Percentiles rank a stretch among this genome's conserved stretches.
Evolutionary conservation across 1,140 invertebrate species (phyloP).

Genomic region (Akabosia matsudoensis): DNA sequence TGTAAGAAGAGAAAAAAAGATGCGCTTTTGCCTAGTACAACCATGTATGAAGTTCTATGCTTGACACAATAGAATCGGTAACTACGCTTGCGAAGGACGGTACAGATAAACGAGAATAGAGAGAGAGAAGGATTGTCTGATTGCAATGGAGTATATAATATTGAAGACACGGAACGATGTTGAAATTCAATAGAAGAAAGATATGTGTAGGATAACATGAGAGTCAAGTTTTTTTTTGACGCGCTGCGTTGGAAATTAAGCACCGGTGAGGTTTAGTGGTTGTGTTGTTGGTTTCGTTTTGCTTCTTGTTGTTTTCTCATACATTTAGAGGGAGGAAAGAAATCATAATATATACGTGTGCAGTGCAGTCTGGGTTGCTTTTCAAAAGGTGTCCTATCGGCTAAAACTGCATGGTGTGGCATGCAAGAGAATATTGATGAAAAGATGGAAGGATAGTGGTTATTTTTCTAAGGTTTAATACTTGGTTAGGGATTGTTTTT

Average conservation of each 20-base stretch:
- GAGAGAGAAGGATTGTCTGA: too few species aligned
- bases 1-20: too few species aligned
- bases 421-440: neutral
- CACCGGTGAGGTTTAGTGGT: constrained; percentile 13
- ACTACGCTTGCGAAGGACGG: too few species aligned
- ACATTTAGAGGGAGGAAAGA: neutral
- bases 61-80: too few species aligned
- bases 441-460: neutral
- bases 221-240: neutral
- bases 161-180: neutral
- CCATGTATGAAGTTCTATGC: too few species aligned
- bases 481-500: neutral
- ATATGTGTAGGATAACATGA: neutral
- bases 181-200: neutral
- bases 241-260: constrained; percentile 13
- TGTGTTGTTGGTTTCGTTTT: neutral
- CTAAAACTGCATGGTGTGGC: neutral
- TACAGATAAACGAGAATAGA: too few species aligned
- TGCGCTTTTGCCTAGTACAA: too few species aligned
- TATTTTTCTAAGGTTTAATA: neutral
- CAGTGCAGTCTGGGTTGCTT: too few species aligned
- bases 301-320: neutral
- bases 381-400: neutral
- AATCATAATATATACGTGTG: too few species aligned
- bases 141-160: too few species aligned